phyloP scores from a whole-genome alignment of 1,140 invertebrate species.

The Drosophila prosaltans region DNA sequence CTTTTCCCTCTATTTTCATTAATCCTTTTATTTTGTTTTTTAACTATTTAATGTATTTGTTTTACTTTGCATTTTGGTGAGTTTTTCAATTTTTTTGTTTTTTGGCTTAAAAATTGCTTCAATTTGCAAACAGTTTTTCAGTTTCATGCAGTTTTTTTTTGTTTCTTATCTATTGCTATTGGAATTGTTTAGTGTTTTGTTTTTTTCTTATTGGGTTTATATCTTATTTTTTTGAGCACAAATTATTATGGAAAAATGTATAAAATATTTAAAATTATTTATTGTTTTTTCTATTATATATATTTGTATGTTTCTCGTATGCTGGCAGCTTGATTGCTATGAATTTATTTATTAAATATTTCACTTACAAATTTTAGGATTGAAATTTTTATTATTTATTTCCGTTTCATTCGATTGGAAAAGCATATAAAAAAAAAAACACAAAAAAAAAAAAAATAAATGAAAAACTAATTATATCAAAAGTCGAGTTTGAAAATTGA shows the following conservation, averaged over 20 bases:
- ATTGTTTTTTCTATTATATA: conserved; percentile 77
- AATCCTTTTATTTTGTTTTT: conserved; percentile 50
- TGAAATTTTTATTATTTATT: conserved; percentile 49
- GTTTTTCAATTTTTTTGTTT: conserved; percentile 19
- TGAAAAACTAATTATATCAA: background rate
- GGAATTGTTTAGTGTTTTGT: conserved; percentile 25
- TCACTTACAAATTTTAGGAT: conserved; percentile 59
- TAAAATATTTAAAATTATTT: conserved; percentile 80
- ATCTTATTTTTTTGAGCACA: conserved; percentile 53
- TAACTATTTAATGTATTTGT: conserved; percentile 54
- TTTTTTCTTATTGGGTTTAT: conserved; percentile 20
- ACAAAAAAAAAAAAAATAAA: conserved; percentile 29
- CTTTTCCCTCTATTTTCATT: conserved; percentile 31
- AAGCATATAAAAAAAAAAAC: conserved; percentile 48
- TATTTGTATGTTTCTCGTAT: conserved; percentile 66
- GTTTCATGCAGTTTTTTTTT: conserved; percentile 51
- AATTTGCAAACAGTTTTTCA: conserved; percentile 54
- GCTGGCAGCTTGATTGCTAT: conserved; percentile 76
- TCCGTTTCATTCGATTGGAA: conserved; percentile 48
- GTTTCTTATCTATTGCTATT: conserved; percentile 56
- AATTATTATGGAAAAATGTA: conserved; percentile 59
- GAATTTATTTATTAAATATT: conserved; percentile 44
- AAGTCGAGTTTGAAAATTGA: conserved; percentile 11
- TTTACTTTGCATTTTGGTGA: conserved; percentile 28
- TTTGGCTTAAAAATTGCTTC: conserved; percentile 68